Conservation (phyloP, 35 echinoderm and acorn worm genomes). For the Lytechinus pictus region DNA sequence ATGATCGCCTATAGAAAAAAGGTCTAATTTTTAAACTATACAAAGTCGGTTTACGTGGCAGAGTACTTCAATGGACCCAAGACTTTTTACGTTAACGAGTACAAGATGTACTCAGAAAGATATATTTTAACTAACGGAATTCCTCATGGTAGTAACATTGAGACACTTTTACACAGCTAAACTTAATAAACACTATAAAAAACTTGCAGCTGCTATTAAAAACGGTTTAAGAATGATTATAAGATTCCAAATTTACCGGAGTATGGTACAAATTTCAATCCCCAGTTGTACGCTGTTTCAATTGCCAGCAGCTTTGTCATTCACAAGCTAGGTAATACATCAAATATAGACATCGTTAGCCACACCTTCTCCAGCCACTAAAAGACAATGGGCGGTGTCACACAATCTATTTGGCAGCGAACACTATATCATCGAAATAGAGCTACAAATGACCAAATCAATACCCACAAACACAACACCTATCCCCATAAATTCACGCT, state of each 20-base stretch:
- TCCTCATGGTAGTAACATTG: slow-evolving; percentile 32
- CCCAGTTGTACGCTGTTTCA: no score
- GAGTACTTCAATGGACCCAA: slow-evolving; percentile 24
- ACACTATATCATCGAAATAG: background rate
- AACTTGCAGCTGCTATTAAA: no score
- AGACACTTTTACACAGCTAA: no score
- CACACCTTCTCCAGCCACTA: background rate
- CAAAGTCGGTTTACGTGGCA: background rate
- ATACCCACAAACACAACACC: background rate
- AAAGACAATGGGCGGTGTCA: background rate
- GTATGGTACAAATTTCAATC: no score
- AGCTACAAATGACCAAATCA: background rate
- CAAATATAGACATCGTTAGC: background rate
- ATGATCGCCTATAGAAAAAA: slow-evolving; percentile 45
- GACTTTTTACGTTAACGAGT: background rate
- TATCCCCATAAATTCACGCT: background rate
- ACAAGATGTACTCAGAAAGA: background rate
- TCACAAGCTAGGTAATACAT: background rate
- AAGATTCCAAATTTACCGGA: no score
- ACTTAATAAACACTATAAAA: no score
- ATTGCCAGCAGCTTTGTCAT: no score
- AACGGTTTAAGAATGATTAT: no score
- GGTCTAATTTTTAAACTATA: slow-evolving; percentile 45
- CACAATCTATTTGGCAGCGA: background rate
- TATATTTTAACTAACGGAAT: slow-evolving; percentile 7